Evolutionary conservation across 2,113 vertebrate species (phyloP), one percentile per base, ranked within the genome.

Genomic region (Ophiodon elongatus): DNA sequence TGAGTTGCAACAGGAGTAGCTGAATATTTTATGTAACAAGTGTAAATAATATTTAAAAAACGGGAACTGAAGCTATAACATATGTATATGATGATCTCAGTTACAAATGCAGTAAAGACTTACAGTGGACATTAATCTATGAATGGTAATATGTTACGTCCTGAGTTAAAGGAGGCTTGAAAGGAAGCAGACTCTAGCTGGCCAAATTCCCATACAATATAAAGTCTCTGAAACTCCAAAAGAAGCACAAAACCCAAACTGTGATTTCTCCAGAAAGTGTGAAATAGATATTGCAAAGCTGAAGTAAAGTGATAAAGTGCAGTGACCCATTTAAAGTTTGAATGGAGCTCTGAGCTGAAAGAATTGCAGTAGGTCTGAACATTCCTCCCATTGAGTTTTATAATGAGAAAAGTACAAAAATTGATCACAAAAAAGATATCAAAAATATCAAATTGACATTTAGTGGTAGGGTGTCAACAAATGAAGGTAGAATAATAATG

Each of bases 271-370:
- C 10, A 37, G 37, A 64, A 68, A 27, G 33, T 35, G 11, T 23
- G 23, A 84, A 43, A 74, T 21, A 68, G 43, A 15, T 23, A 31
- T 62, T 11, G 35, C 9, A 39, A 47, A 69, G 69, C 50, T 43
- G 57, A 66, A 50, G 29, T 8, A 37, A 0, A 37, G 21, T 25
- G 72, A 35, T 84, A 39, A 72, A 75, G 70, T 47, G 37, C 3
- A 72, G 23, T 41, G 79, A 88, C 79, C 74, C 71, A 79, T 80
- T 84, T 82, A 47, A 79, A 72, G 82, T 67, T n/a, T 60, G 43
- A 79, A 59, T 6, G 21, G 41, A 35, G 64, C 31, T 70, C 11
- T n/a, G 0, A 11, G 31, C 57, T 56, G 45, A 54, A 25, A 17
- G 2, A 11, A 63, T 37, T 69, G 29, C 75, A 52, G n/a, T 1